Base-by-base conservation (phyloP, 2,888 invertebrate genomes). In the Drosophila pseudotakahashii region DNA sequence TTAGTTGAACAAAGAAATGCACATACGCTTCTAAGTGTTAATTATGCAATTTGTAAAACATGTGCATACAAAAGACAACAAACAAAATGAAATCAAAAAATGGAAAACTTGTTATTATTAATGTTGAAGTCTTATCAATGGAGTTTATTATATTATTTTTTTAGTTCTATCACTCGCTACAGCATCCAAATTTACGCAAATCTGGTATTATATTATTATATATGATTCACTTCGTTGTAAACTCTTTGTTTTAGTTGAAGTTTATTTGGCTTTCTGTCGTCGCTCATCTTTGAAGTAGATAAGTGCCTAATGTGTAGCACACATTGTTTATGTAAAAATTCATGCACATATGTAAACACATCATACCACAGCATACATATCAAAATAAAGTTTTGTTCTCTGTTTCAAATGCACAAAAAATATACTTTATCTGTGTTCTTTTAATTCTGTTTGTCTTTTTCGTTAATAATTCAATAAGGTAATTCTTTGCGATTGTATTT, bases 331-430 rank as follows among this genome's bases (percentile, higher is more conserved):
- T 86, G 78, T 82, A 73, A 75, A 66, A 69, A 68, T 37, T 61
- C 41, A 58, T 51, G 54, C 48, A 74, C 54, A 67, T 37, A 68
- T 45, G 64, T 50, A 68, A 55, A 69, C 51, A 69, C 16, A 50
- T 52, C 51, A 74, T 57, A 60, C 53, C 54, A 62, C 26, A 58
- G 50, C 52, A 61, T 62, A 61, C 53, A 69, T 66, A 58, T 74
- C 61, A 70, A 80, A 88, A 90, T 90, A 90, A 90, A 90, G 87
- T 81, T 88, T 79, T 90, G 91, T 89, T 90, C 75, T 84, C 79
- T 89, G 90, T 90, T 90, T 78, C 61, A 78, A 81, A 83, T 76
- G 81, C 79, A 81, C 77, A 82, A 51, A 45, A 63, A 32, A 42
- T 52, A 39, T 14, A 42, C 16, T 34, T 41, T 13, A 44, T 50